phyloP scores from a whole-genome alignment of 2,113 vertebrate genomes.

The Morone chrysops region DNA sequence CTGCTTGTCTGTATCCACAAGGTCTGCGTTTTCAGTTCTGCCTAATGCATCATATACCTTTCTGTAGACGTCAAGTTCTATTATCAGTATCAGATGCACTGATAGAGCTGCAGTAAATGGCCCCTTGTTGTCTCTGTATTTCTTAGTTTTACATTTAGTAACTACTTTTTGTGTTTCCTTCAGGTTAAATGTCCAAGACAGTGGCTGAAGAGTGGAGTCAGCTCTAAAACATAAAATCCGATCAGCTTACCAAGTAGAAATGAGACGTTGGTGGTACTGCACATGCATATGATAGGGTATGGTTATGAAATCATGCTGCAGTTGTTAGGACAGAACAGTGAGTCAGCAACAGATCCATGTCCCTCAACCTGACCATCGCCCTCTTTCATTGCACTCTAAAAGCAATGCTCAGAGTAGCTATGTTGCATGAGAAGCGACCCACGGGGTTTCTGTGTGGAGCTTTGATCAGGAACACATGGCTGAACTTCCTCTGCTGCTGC shows the following conservation, averaged over 20 bases:
- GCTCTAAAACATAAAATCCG: not conserved
- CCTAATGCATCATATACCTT: not conserved
- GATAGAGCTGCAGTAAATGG: not conserved
- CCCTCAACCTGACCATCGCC: conserved; percentile 34
- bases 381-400: conserved; percentile 20
- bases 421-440: conserved; percentile 60
- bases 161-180: conserved; percentile 24
- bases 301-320: not conserved
- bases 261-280: not conserved
- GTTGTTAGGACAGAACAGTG: not conserved
- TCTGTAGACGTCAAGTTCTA: conserved; percentile 2
- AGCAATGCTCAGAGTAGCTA: not conserved
- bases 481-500: conserved; percentile 60
- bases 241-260: not conserved
- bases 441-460: conserved; percentile 37
- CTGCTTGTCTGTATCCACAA: not conserved
- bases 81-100: conserved; percentile 19
- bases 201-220: not conserved
- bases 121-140: not conserved
- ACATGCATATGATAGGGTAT: not conserved
- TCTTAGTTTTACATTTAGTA: not conserved
- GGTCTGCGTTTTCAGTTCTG: not conserved
- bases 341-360: not conserved
- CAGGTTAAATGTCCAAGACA: conserved; percentile 7
- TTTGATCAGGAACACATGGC: conserved; percentile 76